A percentile compares a stretch with the other conserved stretches of the same genome.
Conservation (phyloP, 2,888 invertebrate genomes). For the Lampropteryx suffumata region DNA sequence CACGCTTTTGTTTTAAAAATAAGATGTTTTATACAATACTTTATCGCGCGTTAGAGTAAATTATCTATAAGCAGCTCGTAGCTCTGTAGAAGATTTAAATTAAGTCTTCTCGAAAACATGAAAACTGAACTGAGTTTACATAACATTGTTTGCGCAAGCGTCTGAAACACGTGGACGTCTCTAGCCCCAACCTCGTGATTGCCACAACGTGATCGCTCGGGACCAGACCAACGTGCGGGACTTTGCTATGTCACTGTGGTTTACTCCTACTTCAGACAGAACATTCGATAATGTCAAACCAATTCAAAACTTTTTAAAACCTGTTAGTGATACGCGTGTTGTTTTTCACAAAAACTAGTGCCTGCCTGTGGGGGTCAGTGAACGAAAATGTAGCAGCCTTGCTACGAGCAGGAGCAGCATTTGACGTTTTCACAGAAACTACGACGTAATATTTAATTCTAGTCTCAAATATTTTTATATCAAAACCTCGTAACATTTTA, state of each 20-base stretch:
- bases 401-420: constrained; percentile 10
- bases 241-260: constrained; percentile 12
- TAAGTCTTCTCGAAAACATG: constrained; percentile 34
- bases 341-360: constrained; percentile 23
- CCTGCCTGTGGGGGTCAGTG: constrained; percentile 33
- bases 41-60: neutral
- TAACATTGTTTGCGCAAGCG: constrained; percentile 52
- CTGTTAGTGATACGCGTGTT: constrained; percentile 16
- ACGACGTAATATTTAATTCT: constrained; percentile 37
- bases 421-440: constrained; percentile 30
- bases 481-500: constrained; percentile 60
- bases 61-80: neutral
- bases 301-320: constrained; percentile 1
- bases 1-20: no score
- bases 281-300: constrained; percentile 3
- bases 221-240: constrained; percentile 22
- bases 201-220: constrained; percentile 56
- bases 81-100: constrained; percentile 6
- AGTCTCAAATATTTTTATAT: constrained; percentile 48
- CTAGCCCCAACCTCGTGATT: constrained; percentile 53
- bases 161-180: constrained; percentile 47
- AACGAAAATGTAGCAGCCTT: constrained; percentile 30
- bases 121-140: constrained; percentile 42
- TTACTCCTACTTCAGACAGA: constrained; percentile 2
- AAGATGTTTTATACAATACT: neutral